A percentile compares a stretch with the other conserved stretches of the same genome.
phyloP scores from a whole-genome alignment of 1,140 invertebrate species.

The Pteromalus puparum region DNA sequence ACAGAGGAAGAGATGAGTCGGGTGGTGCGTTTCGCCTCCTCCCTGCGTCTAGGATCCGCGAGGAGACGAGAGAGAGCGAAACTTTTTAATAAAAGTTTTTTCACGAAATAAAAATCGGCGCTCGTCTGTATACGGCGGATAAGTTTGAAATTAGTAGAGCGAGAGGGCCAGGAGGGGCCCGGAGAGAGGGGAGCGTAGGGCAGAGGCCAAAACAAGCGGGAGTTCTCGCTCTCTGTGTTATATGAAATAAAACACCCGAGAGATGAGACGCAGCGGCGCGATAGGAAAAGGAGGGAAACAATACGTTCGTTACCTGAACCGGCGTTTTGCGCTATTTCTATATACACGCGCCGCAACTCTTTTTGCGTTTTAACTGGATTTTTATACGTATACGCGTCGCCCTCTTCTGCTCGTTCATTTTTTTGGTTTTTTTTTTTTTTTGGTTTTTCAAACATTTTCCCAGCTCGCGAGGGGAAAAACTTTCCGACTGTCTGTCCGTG shows the following conservation, averaged over 20 bases:
- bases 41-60: slow-evolving; percentile 19
- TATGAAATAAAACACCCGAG: slow-evolving; percentile 29
- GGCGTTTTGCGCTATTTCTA: slow-evolving; percentile 2
- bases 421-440: no score
- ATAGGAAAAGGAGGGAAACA: slow-evolving; percentile 37
- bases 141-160: slow-evolving; percentile 19
- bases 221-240: neutral
- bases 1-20: neutral
- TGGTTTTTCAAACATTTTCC: slow-evolving; percentile 9
- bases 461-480: neutral
- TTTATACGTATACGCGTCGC: slow-evolving; percentile 6
- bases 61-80: slow-evolving; percentile 57
- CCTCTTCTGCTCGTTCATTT: neutral
- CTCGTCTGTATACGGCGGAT: neutral
- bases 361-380: slow-evolving; percentile 22
- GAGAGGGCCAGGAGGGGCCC: neutral
- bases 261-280: slow-evolving; percentile 18
- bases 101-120: slow-evolving; percentile 67
- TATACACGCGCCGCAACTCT: neutral
- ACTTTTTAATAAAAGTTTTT: slow-evolving; percentile 75
- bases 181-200: neutral
- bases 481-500: neutral
- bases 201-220: slow-evolving; percentile 16
- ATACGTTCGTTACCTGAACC: slow-evolving; percentile 30
- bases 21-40: slow-evolving; percentile 21